Evolutionary conservation across 2,113 vertebrate species (phyloP), one percentile per base, ranked within the genome.

Genomic region (Puffinus mauretanicus): DNA sequence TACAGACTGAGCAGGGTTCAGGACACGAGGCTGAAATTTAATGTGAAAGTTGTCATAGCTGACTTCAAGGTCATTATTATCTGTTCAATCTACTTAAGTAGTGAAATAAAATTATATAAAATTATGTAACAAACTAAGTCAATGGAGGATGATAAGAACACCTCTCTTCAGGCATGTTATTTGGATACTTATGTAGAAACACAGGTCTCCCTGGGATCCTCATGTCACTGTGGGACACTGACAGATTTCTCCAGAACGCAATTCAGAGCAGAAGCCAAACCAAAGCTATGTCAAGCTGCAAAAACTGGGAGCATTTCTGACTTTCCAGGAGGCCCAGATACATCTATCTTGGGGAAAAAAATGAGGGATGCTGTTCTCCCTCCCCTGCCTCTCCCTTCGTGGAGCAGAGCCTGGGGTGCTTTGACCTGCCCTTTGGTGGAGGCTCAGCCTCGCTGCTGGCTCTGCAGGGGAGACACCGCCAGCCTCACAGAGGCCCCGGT

Each of bases 51-150:
- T 87, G 30, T 82, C 86, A 88, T 38, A 78, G 9, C 34, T 32
- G 24, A 75, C 66, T 92, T 86, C 81, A 89, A 87, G 82, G 75
- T 87, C 72, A 54, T 38, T 61, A 82, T 88, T 88, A 69, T 55
- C 70, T 77, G 29, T 83, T 88, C 81, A 49, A 65, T 76, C 86
- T 81, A 8, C 13, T 55, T 44, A 75, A 72, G 17, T 4, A 80
- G 13, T 58, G 36, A 76, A 94, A 69, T 6, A 79, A 42, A 87
- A 54, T 85, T 73, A 62, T 40, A 21, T 52, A 44, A 89, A 95
- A 16, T 65, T 54, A 30, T 20, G 10, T 27, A 77, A 77, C 19
- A 30, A 1, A 19, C 20, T 79, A 94, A 85, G 36, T 20, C 19
- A 82, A 34, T 11, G 25, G 17, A 58, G 32, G 7, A 57, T 32